These are phyloP conservation scores for Adela reaumurella DNA, from an alignment of 2,888 invertebrate species.

Conservation along the genomic window DNA sequence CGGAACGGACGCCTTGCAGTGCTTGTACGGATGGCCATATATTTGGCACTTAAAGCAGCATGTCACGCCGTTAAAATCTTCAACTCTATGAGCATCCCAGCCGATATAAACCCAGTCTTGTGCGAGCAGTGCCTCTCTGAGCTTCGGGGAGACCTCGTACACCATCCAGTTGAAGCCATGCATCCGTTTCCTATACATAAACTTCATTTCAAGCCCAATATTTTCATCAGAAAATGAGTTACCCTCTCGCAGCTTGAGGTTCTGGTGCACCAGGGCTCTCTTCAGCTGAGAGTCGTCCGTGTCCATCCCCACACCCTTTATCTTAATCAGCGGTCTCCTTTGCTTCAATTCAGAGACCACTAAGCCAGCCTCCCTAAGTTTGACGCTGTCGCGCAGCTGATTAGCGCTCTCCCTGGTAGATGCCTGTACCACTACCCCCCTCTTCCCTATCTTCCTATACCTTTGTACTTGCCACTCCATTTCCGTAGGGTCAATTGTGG, in stretches of 20 bases:
- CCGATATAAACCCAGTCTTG: constrained; percentile 7
- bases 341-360: not conserved
- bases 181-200: not conserved
- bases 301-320: not conserved
- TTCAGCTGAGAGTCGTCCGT: not conserved
- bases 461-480: not conserved
- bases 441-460: not conserved
- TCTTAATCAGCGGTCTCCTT: not conserved
- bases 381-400: not conserved
- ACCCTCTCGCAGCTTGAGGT: not conserved
- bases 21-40: not conserved
- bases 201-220: not conserved
- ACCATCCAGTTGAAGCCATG: not conserved
- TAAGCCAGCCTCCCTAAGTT: not conserved
- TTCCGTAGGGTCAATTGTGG: not conserved
- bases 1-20: not conserved
- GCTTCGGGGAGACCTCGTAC: constrained; percentile 7
- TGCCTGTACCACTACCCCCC: not conserved
- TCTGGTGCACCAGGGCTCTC: not conserved
- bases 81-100: not conserved
- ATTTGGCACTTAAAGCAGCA: not conserved
- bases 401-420: not conserved
- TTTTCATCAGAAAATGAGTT: not conserved
- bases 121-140: not conserved
- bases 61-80: not conserved